phyloP scores from a whole-genome alignment of 2,797 vertebrate species.

The Liasis olivaceus region DNA sequence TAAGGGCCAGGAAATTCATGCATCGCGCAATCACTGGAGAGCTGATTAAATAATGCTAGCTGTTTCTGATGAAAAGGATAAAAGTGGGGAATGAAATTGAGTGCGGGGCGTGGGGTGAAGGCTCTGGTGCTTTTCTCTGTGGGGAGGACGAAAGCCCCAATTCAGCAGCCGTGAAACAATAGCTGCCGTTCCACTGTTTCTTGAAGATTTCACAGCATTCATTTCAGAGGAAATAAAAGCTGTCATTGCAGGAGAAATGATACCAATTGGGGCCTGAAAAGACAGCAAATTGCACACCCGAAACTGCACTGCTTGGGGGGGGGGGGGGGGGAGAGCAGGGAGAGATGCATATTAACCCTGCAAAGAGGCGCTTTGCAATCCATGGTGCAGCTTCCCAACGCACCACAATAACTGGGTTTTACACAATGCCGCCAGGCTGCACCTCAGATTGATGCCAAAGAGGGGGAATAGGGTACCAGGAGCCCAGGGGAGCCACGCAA shows the following conservation, averaged over 20 bases:
- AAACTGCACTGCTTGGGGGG: slow-evolving; percentile 73
- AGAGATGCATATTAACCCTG: slow-evolving; percentile 78
- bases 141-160: background rate
- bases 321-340: too few relatives aligned
- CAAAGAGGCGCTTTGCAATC: slow-evolving; percentile 78
- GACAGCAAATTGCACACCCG: slow-evolving; percentile 81
- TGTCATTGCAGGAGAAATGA: slow-evolving; percentile 81
- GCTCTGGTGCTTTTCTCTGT: fast-evolving
- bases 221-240: slow-evolving; percentile 83
- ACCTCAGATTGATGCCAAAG: slow-evolving; percentile 65
- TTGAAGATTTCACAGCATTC: slow-evolving; percentile 80
- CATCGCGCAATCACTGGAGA: background rate
- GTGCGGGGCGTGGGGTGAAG: background rate
- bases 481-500: background rate
- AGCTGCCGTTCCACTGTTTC: slow-evolving; percentile 74
- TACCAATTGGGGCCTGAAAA: slow-evolving; percentile 82
- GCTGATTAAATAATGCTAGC: background rate
- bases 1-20: background rate
- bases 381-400: slow-evolving; percentile 66
- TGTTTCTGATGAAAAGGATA: background rate
- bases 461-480: slow-evolving; percentile 40
- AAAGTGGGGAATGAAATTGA: background rate
- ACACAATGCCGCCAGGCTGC: slow-evolving; percentile 70
- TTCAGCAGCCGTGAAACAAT: slow-evolving; percentile 63
- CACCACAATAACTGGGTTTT: slow-evolving; percentile 69